Percentiles rank a stretch among this genome's conserved stretches.
These are phyloP conservation scores for Gymnoscopelus microlampas DNA, from an alignment of 2,797 vertebrate species.

Conservation along the genomic window DNA sequence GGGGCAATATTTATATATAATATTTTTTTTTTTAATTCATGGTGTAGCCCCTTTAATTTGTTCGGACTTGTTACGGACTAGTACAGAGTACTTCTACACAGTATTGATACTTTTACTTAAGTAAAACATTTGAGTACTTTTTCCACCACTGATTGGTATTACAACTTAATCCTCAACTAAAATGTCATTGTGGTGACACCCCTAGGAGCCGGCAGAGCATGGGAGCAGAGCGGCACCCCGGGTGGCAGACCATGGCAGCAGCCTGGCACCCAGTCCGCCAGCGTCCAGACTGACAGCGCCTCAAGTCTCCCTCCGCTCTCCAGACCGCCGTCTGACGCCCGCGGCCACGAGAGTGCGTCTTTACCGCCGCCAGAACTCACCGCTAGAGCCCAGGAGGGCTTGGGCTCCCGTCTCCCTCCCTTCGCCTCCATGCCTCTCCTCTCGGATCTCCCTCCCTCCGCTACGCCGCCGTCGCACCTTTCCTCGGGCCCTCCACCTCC, in stretches of 20 bases:
- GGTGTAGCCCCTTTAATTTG: no score
- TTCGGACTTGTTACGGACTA: no score
- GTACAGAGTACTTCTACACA: no score
- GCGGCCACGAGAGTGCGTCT: slow-evolving; percentile 76
- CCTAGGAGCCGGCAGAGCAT: no score
- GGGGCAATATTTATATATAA: no score
- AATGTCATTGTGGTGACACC: no score
- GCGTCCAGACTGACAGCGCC: slow-evolving; percentile 79
- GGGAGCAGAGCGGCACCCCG: no score
- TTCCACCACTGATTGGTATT: no score
- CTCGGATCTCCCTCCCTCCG: slow-evolving; percentile 56
- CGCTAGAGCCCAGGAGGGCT: slow-evolving; percentile 33
- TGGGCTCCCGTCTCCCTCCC: slow-evolving; percentile 42
- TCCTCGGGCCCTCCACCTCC: slow-evolving; percentile 49
- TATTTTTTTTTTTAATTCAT: no score
- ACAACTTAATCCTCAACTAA: no score
- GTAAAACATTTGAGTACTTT: no score
- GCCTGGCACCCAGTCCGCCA: slow-evolving; percentile 79
- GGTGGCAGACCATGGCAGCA: slow-evolving; percentile 42
- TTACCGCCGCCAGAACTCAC: slow-evolving; percentile 72
- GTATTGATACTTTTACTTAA: no score
- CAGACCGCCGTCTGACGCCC: slow-evolving; percentile 49
- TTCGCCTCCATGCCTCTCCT: slow-evolving; percentile 67
- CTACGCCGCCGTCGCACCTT: slow-evolving; percentile 34
- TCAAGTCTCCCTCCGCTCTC: slow-evolving; percentile 68